Evolutionary conservation across 2,888 invertebrate species (phyloP).

Genomic region (Lumbricus terrestris): DNA sequence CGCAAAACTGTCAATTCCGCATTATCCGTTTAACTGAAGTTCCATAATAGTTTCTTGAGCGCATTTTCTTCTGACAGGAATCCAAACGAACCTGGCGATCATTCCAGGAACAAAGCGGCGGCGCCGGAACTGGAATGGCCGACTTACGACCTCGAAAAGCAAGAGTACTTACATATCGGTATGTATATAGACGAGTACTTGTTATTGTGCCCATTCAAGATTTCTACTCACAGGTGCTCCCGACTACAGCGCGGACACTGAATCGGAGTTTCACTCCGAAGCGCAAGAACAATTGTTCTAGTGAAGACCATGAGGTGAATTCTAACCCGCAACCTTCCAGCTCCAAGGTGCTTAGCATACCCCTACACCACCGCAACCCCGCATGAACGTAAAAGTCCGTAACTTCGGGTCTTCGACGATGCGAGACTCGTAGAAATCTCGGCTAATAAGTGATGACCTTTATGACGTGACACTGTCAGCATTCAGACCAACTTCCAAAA

Average conservation of each 20-base stretch:
- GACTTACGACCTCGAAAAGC: neutral
- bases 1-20: too few species aligned
- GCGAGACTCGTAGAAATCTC: neutral
- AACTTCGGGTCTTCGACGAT: too few species aligned
- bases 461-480: neutral
- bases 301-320: too few species aligned
- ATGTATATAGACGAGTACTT: too few species aligned
- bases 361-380: too few species aligned
- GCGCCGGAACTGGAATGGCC: slow-evolving; percentile 4
- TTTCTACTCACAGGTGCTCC: too few species aligned
- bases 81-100: neutral
- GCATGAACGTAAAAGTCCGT: neutral
- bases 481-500: neutral
- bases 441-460: neutral
- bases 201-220: too few species aligned
- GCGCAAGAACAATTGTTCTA: too few species aligned
- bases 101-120: neutral
- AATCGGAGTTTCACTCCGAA: too few species aligned
- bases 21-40: neutral
- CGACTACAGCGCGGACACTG: too few species aligned
- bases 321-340: too few species aligned
- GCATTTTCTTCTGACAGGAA: neutral
- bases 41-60: neutral
- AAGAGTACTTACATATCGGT: slow-evolving; percentile 7
- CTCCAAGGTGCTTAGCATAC: too few species aligned